Base-by-base conservation (phyloP, 2,113 vertebrate genomes). In the Entelurus aequoreus region DNA sequence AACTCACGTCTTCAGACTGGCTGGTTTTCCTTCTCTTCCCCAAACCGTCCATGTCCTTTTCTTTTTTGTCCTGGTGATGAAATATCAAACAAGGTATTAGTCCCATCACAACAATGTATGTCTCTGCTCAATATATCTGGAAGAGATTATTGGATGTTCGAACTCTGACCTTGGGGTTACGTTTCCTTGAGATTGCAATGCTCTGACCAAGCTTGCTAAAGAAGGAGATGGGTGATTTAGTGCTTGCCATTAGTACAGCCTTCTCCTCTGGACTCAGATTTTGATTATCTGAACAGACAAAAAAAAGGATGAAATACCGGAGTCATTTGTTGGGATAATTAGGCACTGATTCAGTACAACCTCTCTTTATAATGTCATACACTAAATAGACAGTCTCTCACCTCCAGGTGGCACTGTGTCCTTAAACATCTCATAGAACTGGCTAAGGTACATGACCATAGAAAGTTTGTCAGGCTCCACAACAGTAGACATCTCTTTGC, bases 401-500 rank as follows among this genome's bases (percentile, higher is more conserved):
- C 94, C 95, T 50, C 88, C 90, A 56, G 94, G 93, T 54, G 95
- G 92, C 71, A 97, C 88, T 46, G 92, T 93, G 86, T 99, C 95
- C 87, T 91, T 96, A 83, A 99, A 98, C 96, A 99, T 98, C 90
- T 99, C 95, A 3, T 98, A 99, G 90, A 99, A 98, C 90, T 99
- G 97, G 11, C 93, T 97, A 87, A 99, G 94, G 89, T 99, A 99
- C 94, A 99, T 95, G 84, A 99, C 97, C 97, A 99, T 99, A 0
- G 95, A 97, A 19, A 99, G 90, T 42, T 98, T 97, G 87, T 99
- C 97, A 2, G 97, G 97, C 72, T 98, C 96, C 5, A 92, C 93
- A 0, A 99, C 96, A 1, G 90, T 92, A 8, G 95, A 94, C 96
- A 99, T 98, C 77, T 99, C 96, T 81, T 95, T 97, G 80, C 96